phyloP scores from a whole-genome alignment of 2,888 invertebrate species.

The Ochropacha duplaris region DNA sequence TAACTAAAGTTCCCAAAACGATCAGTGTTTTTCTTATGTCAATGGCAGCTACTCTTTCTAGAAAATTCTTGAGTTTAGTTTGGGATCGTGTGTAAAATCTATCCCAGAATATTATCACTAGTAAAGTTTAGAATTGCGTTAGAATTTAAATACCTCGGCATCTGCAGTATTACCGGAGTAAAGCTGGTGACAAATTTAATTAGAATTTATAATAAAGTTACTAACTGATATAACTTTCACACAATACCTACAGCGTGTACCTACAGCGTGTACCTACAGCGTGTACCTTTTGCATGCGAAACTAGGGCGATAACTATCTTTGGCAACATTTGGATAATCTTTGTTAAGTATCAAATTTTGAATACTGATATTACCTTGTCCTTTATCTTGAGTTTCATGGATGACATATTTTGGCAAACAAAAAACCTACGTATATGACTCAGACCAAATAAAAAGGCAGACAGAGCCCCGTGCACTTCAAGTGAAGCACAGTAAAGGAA shows the following conservation, averaged over 20 bases:
- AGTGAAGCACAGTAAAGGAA: too few species aligned
- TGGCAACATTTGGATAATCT: neutral
- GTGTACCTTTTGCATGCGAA: neutral
- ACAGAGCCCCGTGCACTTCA: too few species aligned
- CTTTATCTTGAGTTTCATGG: too few species aligned
- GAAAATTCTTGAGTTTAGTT: too few species aligned
- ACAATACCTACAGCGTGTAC: neutral
- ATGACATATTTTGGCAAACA: too few species aligned
- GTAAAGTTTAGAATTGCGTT: neutral
- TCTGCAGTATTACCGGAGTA: neutral
- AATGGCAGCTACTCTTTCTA: too few species aligned
- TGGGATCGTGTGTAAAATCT: too few species aligned
- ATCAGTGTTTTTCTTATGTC: too few species aligned
- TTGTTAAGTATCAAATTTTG: neutral
- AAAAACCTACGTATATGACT: too few species aligned
- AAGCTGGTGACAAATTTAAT: neutral
- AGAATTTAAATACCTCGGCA: neutral
- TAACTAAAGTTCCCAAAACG: too few species aligned
- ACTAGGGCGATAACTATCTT: neutral
- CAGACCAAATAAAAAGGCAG: too few species aligned
- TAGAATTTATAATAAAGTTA: neutral
- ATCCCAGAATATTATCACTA: too few species aligned
- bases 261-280: neutral
- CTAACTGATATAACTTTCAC: neutral
- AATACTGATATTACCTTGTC: neutral